These are phyloP conservation scores for Grammomys dolichurus DNA, from an alignment of 2,113 vertebrate genomes.

Conservation along the genomic window DNA sequence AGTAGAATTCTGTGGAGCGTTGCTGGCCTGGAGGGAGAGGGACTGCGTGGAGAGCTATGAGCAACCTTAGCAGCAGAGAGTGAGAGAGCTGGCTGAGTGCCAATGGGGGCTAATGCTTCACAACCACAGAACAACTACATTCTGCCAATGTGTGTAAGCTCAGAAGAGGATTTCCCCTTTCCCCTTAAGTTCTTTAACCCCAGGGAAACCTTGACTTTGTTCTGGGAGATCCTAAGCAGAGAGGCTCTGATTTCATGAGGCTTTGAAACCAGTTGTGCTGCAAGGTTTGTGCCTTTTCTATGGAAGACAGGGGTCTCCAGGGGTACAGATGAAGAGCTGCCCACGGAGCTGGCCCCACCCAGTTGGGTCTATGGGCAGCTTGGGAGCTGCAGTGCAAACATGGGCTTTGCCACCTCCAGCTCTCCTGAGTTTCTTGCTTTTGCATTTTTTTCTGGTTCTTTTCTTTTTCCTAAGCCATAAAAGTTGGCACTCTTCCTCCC, in stretches of 20 bases:
- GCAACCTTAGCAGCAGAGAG: neutral
- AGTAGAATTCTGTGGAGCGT: neutral
- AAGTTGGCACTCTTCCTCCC: neutral
- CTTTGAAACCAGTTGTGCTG: neutral
- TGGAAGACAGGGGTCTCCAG: conserved; percentile 6
- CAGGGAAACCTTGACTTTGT: neutral
- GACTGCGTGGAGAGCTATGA: neutral
- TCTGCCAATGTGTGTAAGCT: neutral
- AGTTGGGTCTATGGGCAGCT: neutral
- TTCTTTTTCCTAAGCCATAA: neutral
- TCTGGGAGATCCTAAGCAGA: neutral
- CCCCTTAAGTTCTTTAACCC: neutral
- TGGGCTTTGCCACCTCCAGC: neutral
- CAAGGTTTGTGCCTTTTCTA: neutral
- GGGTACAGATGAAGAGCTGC: neutral
- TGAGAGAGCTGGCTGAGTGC: neutral
- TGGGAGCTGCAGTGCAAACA: neutral
- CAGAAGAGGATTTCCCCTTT: neutral
- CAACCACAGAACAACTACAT: neutral
- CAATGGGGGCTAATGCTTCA: neutral
- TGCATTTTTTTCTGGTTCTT: neutral
- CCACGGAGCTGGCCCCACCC: neutral
- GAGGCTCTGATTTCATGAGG: neutral
- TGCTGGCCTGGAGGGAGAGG: neutral
- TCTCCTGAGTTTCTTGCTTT: neutral